Evolutionary conservation across 2,113 vertebrate genomes (phyloP), one percentile per base, ranked within the genome.

Genomic region (Leptosomus discolor): DNA sequence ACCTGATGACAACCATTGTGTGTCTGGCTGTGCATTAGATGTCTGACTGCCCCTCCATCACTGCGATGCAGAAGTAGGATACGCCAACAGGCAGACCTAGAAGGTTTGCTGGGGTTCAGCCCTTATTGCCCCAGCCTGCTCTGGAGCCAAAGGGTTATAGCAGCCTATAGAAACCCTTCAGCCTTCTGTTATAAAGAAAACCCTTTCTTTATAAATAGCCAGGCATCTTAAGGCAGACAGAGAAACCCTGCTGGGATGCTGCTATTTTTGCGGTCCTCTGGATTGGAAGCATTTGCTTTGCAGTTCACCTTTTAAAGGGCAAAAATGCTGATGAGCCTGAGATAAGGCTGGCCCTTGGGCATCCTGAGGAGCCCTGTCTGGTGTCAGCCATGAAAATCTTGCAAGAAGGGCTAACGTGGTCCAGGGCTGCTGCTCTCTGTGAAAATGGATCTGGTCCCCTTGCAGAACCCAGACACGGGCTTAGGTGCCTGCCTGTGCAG

Each of bases 391-490:
- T 54, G 20, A 63, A 83, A 46, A 39, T 32, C 29, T 70, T 57
- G 13, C 29, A 45, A 39, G 36, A 76, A 71, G 26, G 32, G 34
- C 27, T 39, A 8, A 51, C 0, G 0, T 15, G 50, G 41, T n/a
- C 15, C 56, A 73, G 37, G 54, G 43, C 32, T 83, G 41, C 50
- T 67, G 15, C 29, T 84, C 10, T 73, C 45, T 63, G 12, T 65
- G 50, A 2, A 0, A 41, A 63, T 22, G 69, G 53, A 65, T 30
- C 10, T 1, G 2, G 30, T 43, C 8, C 4, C 26, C 45, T 65
- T 0, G 4, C 27, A 9, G 53, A 88, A 50, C 29, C 32, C 36
- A 63, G 29, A 32, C 0, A 6, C 1, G 3, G 12, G 5, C 17
- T 1, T 2, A 60, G 27, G 2, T 23, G 6, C 30, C 43, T 60